Evolutionary conservation across 2,888 invertebrate genomes (phyloP).

Genomic region (Notocelia uddmanniana): DNA sequence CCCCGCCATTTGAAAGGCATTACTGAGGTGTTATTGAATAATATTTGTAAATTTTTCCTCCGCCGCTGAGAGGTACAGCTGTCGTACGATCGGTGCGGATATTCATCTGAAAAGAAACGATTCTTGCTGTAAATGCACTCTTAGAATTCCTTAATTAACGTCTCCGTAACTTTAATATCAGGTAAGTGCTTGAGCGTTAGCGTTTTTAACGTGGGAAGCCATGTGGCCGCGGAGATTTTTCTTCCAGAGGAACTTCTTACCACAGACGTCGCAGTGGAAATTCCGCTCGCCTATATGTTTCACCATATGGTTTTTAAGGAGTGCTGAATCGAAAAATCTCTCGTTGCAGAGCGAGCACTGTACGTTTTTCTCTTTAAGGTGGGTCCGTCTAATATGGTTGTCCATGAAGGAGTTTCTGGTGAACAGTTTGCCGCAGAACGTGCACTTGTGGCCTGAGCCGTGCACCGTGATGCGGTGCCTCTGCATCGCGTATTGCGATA

Average conservation of each 20-base stretch:
- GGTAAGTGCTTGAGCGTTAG: constrained; percentile 43
- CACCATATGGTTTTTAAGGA: constrained; percentile 76
- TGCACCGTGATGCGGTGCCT: constrained; percentile 67
- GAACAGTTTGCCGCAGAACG: constrained; percentile 67
- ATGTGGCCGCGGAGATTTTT: constrained; percentile 86
- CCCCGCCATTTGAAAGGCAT: constrained; percentile 80
- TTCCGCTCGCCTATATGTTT: constrained; percentile 81
- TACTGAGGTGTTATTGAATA: constrained; percentile 77
- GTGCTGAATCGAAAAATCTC: constrained; percentile 66
- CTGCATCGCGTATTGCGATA: constrained; percentile 65
- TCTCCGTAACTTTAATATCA: constrained; percentile 40
- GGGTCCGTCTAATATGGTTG: constrained; percentile 68
- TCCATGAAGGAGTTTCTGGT: constrained; percentile 69
- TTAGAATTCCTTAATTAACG: constrained; percentile 43
- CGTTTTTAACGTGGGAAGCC: constrained; percentile 62
- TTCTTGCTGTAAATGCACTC: constrained; percentile 63
- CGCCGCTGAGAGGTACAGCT: constrained; percentile 67
- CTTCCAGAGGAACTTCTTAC: constrained; percentile 84
- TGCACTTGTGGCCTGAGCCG: constrained; percentile 67
- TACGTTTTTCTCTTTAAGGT: constrained; percentile 73
- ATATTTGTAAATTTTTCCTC: constrained; percentile 73
- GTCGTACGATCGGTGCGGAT: constrained; percentile 63
- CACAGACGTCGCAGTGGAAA: constrained; percentile 85
- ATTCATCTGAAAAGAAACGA: constrained; percentile 78
- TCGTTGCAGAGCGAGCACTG: constrained; percentile 69